Evolutionary conservation across 2,797 vertebrate species (phyloP), one percentile per base, ranked within the genome.

Genomic region (Yasuhikotakia modesta): DNA sequence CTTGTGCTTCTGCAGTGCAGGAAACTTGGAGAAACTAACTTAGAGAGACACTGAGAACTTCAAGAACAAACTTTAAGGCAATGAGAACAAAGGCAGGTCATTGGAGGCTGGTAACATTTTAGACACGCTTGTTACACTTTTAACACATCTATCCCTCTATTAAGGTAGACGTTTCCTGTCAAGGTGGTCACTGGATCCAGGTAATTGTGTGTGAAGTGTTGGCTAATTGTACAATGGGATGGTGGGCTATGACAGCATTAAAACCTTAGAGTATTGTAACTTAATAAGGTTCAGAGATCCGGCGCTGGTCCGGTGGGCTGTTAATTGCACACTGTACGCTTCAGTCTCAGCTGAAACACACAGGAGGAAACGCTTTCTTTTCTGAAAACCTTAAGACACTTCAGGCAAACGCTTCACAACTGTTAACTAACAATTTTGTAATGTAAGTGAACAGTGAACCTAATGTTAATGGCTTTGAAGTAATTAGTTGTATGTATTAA

Each of bases 261-360:
- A 75, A 61, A 75, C 76, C 79, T 65, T 32, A 0, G 80, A 69
- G 79, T 58, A 79, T 85, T 82, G 87, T 86, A 86, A 84, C 83
- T 87, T 90, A 89, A 91, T 89, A 85, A 88, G 86, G 85, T 88
- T 83, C 68, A 81, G 76, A 87, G 83, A 83, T 78, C 76, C 79
- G 53, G 81, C 79, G 77, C 86, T 82, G 88, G 85, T 88, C 83
- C 81, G 84, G 85, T 89, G 86, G 85, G 85, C 88, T 88, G 90
- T 89, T 90, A 92, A 91, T 91, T 88, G 90, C 57, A 27, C 6
- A 27, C 57, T 85, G 85, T 78, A 86, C 87, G 85, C 85, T 57
- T 84, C 86, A 86, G 81, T 84, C 84, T 84, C 70, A 48, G 72
- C 78, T 61, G 70, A 60, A 78, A 74, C 16, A 78, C 74, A 30